phyloP scores from a whole-genome alignment of 2,888 invertebrate species.

The Stenodera caucasica region DNA sequence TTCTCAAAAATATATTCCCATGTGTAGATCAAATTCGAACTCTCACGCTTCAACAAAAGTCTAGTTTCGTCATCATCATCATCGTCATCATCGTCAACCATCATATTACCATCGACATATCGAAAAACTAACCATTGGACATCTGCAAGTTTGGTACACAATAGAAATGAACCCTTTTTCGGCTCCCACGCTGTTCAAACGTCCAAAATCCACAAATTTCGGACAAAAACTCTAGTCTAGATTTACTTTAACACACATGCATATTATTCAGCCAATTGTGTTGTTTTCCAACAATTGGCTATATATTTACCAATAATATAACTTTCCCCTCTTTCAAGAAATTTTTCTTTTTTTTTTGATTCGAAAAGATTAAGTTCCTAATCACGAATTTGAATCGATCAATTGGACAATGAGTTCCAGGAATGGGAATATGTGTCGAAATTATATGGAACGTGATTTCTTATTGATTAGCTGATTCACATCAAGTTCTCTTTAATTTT shows the following conservation, averaged over 20 bases:
- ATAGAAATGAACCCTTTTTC: conserved; percentile 22
- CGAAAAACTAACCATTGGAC: conserved; percentile 16
- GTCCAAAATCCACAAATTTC: not conserved
- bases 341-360: too few relatives aligned
- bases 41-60: conserved; percentile 1
- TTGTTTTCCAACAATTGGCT: not conserved
- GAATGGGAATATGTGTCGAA: too few relatives aligned
- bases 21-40: conserved; percentile 2
- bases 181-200: conserved; percentile 3
- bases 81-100: not conserved
- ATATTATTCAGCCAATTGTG: too few relatives aligned
- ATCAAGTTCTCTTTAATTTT: not conserved
- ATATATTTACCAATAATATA: too few relatives aligned
- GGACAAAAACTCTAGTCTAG: not conserved
- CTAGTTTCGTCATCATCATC: not conserved
- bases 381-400: too few relatives aligned
- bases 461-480: not conserved
- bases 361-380: too few relatives aligned
- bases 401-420: too few relatives aligned
- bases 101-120: not conserved
- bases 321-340: too few relatives aligned
- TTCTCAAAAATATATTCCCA: not conserved
- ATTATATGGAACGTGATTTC: not conserved
- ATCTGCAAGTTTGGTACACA: conserved; percentile 25
- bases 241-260: too few relatives aligned